Percentiles rank a stretch among this genome's conserved stretches.
Conservation (phyloP, 1,140 invertebrate genomes). For the Charaxes varanes region DNA sequence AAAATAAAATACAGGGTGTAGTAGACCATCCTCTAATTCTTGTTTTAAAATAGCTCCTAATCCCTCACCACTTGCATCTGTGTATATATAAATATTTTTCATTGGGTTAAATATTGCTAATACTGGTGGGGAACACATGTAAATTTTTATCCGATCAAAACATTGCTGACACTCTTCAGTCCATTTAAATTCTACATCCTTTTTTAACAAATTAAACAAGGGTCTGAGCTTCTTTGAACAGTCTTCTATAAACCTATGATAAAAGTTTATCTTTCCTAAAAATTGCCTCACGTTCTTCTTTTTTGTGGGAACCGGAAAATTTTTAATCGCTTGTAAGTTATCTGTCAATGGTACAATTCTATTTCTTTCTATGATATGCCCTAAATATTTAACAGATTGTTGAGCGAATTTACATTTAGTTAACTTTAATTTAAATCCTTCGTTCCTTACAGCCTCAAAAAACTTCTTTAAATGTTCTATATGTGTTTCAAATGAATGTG, state of each 20-base stretch:
- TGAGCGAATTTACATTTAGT: conserved; percentile 41
- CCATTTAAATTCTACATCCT: conserved; percentile 28
- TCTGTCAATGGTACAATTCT: conserved; percentile 26
- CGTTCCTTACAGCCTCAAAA: too few relatives aligned
- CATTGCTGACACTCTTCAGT: conserved; percentile 31
- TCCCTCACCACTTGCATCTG: neutral
- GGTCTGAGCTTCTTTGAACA: conserved; percentile 35
- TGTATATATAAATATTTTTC: too few relatives aligned
- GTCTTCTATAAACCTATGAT: conserved; percentile 35
- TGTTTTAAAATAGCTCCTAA: conserved; percentile 1
- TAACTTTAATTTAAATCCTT: conserved; percentile 44
- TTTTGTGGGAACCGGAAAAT: conserved; percentile 32
- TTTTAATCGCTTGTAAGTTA: conserved; percentile 26
- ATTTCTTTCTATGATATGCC: conserved; percentile 42
- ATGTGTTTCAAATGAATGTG: conserved; percentile 1
- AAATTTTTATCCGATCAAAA: conserved; percentile 40
- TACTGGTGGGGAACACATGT: conserved; percentile 38
- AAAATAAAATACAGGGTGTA: neutral
- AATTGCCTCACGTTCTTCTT: conserved; percentile 28
- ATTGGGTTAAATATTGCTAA: conserved; percentile 42
- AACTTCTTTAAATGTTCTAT: too few relatives aligned
- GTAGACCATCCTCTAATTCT: neutral
- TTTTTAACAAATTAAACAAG: conserved; percentile 33
- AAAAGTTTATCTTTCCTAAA: conserved; percentile 26
- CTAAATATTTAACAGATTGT: conserved; percentile 36